Conservation (phyloP, 2,888 invertebrate genomes). For the Tillus elongatus region DNA sequence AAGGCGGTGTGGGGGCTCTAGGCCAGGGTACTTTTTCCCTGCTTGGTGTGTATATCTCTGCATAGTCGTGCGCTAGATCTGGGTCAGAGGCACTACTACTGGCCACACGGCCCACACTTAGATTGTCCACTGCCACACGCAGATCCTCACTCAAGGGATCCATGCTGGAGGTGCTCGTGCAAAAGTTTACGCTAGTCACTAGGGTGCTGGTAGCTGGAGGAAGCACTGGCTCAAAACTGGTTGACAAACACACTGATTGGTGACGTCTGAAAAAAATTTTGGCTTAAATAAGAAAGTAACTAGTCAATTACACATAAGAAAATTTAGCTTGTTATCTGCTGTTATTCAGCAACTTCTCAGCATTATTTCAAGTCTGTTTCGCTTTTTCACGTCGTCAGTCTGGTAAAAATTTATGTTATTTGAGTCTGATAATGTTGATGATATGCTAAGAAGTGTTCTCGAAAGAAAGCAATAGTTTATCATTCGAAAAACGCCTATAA, state of each 20-base stretch:
- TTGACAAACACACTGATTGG: conserved; percentile 46
- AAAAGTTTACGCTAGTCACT: conserved; percentile 35
- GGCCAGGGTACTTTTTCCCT: conserved; percentile 50
- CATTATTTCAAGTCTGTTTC: no score
- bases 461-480: no score
- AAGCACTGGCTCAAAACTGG: conserved; percentile 37
- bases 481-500: no score
- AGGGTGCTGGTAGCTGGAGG: conserved; percentile 37
- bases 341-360: no score
- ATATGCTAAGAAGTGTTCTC: no score
- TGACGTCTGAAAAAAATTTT: conserved; percentile 46
- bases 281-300: no score
- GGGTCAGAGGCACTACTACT: conserved; percentile 57
- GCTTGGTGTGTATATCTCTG: conserved; percentile 89
- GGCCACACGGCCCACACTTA: conserved; percentile 48
- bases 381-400: no score
- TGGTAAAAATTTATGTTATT: no score
- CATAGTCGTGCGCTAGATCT: conserved; percentile 77
- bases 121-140: conserved; percentile 51
- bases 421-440: no score
- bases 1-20: conserved; percentile 76
- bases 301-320: no score
- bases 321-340: no score
- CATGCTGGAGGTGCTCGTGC: conserved; percentile 37
- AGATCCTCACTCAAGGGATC: conserved; percentile 53